A percentile compares a stretch with the other conserved stretches of the same genome.
Conservation (phyloP, 1,140 invertebrate genomes). For the Diorhabda elongata region DNA sequence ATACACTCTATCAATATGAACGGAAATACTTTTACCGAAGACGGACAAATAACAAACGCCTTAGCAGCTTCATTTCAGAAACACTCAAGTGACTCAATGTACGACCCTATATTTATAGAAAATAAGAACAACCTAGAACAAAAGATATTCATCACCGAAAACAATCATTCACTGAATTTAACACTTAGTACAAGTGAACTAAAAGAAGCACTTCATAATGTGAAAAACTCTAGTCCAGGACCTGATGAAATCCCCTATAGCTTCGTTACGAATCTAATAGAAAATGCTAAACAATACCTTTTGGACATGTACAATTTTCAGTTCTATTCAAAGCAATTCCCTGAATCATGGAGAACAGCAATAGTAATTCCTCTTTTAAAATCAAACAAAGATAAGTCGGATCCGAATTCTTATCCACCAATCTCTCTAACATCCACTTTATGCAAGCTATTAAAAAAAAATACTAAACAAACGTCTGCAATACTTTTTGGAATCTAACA, state of each 20-base stretch:
- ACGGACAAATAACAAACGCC: background rate
- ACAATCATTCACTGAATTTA: background rate
- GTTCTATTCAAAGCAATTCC: background rate
- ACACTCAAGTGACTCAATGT: background rate
- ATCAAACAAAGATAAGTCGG: background rate
- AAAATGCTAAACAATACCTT: background rate
- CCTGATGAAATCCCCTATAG: background rate
- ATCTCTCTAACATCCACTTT: too few species aligned
- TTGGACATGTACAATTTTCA: background rate
- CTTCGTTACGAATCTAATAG: background rate
- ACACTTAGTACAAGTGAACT: background rate
- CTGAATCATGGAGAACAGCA: background rate
- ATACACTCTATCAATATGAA: background rate
- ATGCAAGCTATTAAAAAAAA: too few species aligned
- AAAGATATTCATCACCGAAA: background rate
- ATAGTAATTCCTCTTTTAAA: background rate
- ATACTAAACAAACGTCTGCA: too few species aligned
- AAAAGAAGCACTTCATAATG: background rate
- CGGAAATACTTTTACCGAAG: background rate
- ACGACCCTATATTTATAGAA: background rate
- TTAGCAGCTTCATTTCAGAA: background rate
- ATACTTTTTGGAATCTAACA: too few species aligned
- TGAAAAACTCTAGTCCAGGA: background rate
- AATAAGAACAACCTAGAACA: too few species aligned
- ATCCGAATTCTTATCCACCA: too few species aligned